Evolutionary conservation across 2,797 vertebrate genomes (phyloP).

Genomic region (Apogon talboti): DNA sequence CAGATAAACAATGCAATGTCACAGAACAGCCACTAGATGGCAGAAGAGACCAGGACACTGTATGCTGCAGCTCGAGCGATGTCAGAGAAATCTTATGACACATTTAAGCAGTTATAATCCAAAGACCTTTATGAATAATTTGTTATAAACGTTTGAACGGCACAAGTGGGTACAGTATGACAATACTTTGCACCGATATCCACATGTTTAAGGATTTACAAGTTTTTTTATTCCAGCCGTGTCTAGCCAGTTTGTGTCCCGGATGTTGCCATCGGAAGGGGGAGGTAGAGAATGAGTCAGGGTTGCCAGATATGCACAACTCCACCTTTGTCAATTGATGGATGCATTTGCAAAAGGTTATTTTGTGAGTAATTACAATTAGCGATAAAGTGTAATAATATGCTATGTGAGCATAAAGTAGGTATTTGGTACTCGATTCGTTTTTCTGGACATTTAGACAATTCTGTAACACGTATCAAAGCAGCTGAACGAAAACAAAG

Average conservation of each 20-base stretch:
- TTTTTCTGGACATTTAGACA: too few relatives aligned
- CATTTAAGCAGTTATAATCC: background rate
- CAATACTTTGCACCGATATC: rapidly evolving
- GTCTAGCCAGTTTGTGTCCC: conserved; percentile 49
- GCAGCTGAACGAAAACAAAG: too few relatives aligned
- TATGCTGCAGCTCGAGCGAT: background rate
- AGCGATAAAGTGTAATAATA: background rate
- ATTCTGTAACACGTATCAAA: too few relatives aligned
- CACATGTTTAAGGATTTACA: background rate
- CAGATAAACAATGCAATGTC: conserved; percentile 18
- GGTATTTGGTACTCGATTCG: too few relatives aligned
- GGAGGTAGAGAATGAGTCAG: conserved; percentile 12
- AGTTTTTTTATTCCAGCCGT: conserved; percentile 27
- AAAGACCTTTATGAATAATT: rapidly evolving
- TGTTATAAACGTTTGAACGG: background rate
- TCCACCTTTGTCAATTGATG: background rate
- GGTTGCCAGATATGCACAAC: conserved; percentile 64
- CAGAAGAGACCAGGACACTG: conserved; percentile 52
- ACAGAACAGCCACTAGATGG: conserved; percentile 60
- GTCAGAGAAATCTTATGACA: background rate
- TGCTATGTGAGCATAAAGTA: too few relatives aligned
- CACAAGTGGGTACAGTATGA: background rate
- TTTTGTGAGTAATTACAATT: background rate
- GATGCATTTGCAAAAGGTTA: background rate
- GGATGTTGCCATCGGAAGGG: conserved; percentile 71